These are phyloP conservation scores for Heliothis virescens DNA, from an alignment of 1,140 invertebrate species.

Conservation along the genomic window DNA sequence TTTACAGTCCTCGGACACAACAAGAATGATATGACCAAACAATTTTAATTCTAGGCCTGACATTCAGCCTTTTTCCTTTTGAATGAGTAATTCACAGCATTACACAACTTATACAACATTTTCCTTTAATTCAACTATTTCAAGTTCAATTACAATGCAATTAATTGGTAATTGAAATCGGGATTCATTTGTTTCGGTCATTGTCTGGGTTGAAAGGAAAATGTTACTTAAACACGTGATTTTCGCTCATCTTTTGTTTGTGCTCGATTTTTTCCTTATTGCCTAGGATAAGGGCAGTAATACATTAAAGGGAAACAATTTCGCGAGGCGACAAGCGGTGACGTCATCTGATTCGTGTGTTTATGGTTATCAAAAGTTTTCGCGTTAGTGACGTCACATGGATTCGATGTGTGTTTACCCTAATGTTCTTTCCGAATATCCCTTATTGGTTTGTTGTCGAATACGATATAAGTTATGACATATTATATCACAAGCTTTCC, in stretches of 20 bases:
- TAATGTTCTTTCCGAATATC: no score
- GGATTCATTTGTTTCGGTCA: constrained; percentile 2
- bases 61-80: constrained; percentile 44
- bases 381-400: no score
- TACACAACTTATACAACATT: constrained; percentile 16
- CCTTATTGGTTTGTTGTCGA: no score
- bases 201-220: neutral
- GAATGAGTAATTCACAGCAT: constrained; percentile 32
- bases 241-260: constrained; percentile 20
- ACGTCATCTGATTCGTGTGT: no score
- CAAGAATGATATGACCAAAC: constrained; percentile 14
- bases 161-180: constrained; percentile 24
- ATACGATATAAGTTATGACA: no score
- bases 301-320: no score
- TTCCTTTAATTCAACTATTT: constrained; percentile 22
- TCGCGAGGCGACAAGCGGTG: no score
- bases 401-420: no score
- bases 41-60: constrained; percentile 33
- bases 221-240: neutral
- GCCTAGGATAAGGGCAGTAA: neutral
- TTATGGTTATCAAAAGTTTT: no score
- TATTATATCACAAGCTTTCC: no score
- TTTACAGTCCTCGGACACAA: neutral
- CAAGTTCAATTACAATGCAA: constrained; percentile 5
- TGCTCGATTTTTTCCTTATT: neutral